These are phyloP conservation scores for Todiramphus chloris DNA, from an alignment of 2,113 vertebrate genomes.

Conservation along the genomic window DNA sequence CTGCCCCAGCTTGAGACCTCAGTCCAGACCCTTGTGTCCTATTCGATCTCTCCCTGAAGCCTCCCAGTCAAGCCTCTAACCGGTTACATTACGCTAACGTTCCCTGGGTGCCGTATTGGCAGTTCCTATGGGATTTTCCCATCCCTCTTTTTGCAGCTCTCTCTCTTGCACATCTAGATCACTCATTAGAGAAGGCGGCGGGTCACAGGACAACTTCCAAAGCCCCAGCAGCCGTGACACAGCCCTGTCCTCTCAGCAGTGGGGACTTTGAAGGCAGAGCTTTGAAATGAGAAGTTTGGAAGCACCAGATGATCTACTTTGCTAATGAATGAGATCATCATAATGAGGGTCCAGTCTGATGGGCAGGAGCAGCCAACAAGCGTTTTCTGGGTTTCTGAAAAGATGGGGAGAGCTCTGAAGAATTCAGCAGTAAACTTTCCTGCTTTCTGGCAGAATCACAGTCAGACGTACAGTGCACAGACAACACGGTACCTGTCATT, in stretches of 20 bases:
- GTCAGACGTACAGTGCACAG: background rate
- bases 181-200: rapidly evolving
- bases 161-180: background rate
- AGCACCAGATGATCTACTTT: constrained; percentile 29
- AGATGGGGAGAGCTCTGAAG: background rate
- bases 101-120: background rate
- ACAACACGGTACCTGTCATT: background rate
- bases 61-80: background rate
- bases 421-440: background rate
- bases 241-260: background rate
- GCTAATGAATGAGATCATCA: constrained; percentile 37
- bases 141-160: background rate
- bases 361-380: background rate
- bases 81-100: background rate
- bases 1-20: background rate
- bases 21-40: rapidly evolving
- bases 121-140: background rate
- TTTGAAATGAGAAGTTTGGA: constrained; percentile 19
- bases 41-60: background rate
- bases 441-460: background rate
- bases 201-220: background rate
- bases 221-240: background rate
- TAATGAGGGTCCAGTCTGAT: constrained; percentile 10
- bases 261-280: background rate
- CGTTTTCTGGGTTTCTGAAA: background rate